Percentiles rank a stretch among this genome's conserved stretches.
These are phyloP conservation scores for Lepetodrilus schrolli DNA, from an alignment of 2,888 invertebrate genomes.

Conservation along the genomic window DNA sequence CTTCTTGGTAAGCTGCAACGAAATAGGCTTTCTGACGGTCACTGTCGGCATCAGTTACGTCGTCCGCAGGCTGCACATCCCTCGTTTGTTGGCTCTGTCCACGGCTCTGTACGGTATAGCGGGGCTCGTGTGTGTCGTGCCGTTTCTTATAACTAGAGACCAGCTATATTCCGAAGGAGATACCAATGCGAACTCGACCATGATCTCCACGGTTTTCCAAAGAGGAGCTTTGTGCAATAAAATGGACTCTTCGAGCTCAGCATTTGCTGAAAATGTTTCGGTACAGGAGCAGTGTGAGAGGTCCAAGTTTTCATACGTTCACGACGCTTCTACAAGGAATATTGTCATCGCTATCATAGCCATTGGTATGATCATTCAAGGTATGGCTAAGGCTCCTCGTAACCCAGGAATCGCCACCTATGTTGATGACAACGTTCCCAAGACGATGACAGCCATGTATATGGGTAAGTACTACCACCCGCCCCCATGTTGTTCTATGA, in stretches of 20 bases:
- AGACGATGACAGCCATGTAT: slow-evolving; percentile 59
- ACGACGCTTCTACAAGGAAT: slow-evolving; percentile 3
- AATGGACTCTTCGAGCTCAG: background rate
- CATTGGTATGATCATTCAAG: slow-evolving; percentile 61
- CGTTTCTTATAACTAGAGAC: slow-evolving; percentile 48
- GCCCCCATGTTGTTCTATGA: too few species aligned
- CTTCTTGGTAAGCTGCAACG: slow-evolving; percentile 64
- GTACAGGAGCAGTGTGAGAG: background rate
- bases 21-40: slow-evolving; percentile 59
- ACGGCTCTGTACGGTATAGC: slow-evolving; percentile 54
- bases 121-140: slow-evolving; percentile 57
- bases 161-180: background rate
- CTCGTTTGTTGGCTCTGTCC: slow-evolving; percentile 47
- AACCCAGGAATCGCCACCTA: slow-evolving; percentile 56
- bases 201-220: too few species aligned
- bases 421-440: slow-evolving; percentile 63
- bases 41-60: slow-evolving; percentile 52
- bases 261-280: background rate
- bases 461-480: slow-evolving; percentile 52
- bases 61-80: slow-evolving; percentile 51
- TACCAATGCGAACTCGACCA: background rate
- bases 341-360: slow-evolving; percentile 47
- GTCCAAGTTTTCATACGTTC: background rate
- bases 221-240: background rate
- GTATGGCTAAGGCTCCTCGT: slow-evolving; percentile 60